A percentile compares a stretch with the other conserved stretches of the same genome.
Conservation (phyloP, 2,797 vertebrate genomes). For the Lagorchestes hirsutus region DNA sequence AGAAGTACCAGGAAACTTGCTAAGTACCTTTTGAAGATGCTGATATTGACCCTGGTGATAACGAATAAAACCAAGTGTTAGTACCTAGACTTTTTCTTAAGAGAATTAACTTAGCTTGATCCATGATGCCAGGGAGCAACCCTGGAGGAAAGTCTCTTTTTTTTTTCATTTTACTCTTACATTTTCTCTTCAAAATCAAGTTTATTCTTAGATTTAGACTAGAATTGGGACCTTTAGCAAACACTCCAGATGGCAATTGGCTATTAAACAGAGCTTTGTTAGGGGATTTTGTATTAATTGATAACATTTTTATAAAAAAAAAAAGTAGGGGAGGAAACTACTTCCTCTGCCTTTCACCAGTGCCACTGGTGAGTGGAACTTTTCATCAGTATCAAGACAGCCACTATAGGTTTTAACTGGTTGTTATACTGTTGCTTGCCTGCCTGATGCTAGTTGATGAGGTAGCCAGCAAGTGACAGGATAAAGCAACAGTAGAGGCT, state of each 20-base stretch:
- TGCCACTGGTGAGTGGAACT: not conserved
- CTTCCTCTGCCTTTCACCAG: not conserved
- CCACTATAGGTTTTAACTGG: not conserved
- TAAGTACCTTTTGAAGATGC: not conserved
- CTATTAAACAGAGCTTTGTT: not conserved
- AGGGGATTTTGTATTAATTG: not conserved
- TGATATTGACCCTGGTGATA: not conserved
- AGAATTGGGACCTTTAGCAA: not conserved
- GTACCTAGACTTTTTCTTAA: not conserved
- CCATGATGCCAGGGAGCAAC: not conserved
- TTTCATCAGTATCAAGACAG: not conserved
- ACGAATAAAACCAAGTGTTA: not conserved
- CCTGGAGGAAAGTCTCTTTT: not conserved
- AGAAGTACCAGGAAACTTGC: not conserved
- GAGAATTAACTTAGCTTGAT: not conserved
- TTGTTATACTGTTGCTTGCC: not conserved
- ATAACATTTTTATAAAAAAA: not conserved
- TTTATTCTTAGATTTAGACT: not conserved
- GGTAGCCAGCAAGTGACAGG: not conserved
- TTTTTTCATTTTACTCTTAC: not conserved
- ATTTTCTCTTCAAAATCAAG: not conserved
- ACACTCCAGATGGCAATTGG: not conserved
- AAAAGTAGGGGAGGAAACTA: not conserved
- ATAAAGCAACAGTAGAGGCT: not conserved
- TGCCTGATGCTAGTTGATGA: not conserved